Base-by-base conservation (phyloP, 53 echinoderm and acorn worm genomes). In the Luidia sarsii region DNA sequence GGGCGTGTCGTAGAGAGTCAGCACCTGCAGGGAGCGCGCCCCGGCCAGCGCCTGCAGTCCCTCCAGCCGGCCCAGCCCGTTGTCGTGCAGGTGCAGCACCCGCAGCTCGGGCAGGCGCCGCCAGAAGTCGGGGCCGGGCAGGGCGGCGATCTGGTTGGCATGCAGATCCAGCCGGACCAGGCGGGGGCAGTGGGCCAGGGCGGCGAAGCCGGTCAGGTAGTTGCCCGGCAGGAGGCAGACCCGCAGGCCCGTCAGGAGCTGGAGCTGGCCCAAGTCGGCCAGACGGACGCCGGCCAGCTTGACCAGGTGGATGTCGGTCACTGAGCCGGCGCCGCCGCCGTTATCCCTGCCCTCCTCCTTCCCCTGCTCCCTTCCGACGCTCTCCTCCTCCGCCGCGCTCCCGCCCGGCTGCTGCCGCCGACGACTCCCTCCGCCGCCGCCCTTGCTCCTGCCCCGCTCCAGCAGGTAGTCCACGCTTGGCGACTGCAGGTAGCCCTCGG, bases 81-180 rank as follows among this genome's bases (percentile, higher is more conserved):
- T 97, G 77, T 97, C 89, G 51, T 97, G 97, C 31, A 94, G 87
- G 53, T 91, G 86, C 1, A 91, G 36, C 7, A 94, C 57, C 56
- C 68, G 82, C 57, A 97, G 67, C 19, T 93, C 61, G 3, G 64
- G 59, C 64, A 97, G 71, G 22, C 64, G 68, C 7, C 82, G 57
- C 97, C 97, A 97, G 70, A 97, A 97, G 64, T 91, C 90, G 23
- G 94, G 82, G n/a, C 82, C 87, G 31, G 97, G 97, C 14, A 97
- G 66, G 13, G 86, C 83, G 36, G 93, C 71, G 49, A 97, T 97
- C 97, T 97, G 97, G 50, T 97, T 97, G 70, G 91, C 80, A 45
- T 94, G 93, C 13, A 97, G 81, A 43, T 97, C 97, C 50, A 97
- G 59, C 39, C 89, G 89, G 38, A 91, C 75, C 14, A 97, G 87